These are phyloP conservation scores for Rhagologus leucostigma DNA, from an alignment of 2,113 vertebrate species.

Conservation along the genomic window DNA sequence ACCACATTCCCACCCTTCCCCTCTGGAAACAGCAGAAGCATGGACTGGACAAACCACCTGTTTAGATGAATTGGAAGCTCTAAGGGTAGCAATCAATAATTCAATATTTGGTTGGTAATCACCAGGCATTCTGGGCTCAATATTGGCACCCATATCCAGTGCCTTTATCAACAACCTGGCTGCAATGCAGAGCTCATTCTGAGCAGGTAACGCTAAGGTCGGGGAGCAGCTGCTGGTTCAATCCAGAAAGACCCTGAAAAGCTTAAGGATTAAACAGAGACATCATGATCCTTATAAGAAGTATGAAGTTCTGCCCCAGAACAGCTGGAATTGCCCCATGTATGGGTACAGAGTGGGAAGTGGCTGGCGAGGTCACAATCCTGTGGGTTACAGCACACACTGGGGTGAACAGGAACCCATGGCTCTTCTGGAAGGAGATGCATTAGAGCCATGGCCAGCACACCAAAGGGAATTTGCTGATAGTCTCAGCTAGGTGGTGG, in stretches of 20 bases:
- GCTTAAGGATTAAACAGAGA: background rate
- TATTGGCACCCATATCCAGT: background rate
- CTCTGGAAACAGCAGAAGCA: background rate
- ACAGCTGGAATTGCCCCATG: background rate
- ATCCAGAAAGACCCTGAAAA: background rate
- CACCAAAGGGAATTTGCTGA: background rate
- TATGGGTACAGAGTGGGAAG: background rate
- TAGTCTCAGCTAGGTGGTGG: background rate
- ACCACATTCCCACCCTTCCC: background rate
- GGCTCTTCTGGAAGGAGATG: background rate
- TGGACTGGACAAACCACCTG: background rate
- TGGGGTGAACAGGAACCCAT: accelerated
- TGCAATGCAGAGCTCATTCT: background rate
- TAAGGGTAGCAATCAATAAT: background rate
- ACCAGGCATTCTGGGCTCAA: background rate
- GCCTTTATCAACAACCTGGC: background rate
- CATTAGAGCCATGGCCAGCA: background rate
- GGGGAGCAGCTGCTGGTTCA: background rate
- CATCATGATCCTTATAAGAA: background rate
- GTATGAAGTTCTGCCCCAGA: background rate
- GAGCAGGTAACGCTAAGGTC: background rate
- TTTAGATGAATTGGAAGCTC: background rate
- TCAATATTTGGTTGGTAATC: background rate
- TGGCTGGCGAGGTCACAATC: background rate
- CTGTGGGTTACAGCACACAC: background rate